Percentiles rank a stretch among this genome's conserved stretches.
Evolutionary conservation across 2,888 invertebrate species (phyloP).

Genomic region (Caradrina kadenii): DNA sequence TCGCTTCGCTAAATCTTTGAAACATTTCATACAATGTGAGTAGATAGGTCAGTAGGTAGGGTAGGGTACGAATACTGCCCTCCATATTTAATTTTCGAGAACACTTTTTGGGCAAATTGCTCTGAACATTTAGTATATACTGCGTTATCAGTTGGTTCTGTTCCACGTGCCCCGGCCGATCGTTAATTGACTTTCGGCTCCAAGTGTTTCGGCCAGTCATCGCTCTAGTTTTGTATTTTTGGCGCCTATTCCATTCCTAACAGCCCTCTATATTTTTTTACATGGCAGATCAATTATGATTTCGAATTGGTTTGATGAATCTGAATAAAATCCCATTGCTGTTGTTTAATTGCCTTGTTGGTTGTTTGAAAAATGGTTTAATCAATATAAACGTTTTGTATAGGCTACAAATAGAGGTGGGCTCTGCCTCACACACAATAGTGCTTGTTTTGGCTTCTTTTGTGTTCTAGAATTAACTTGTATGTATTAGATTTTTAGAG

Average conservation of each 20-base stretch:
- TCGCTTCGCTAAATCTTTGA: too few species aligned
- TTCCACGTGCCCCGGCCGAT: slow-evolving; percentile 81
- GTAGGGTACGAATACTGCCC: background rate
- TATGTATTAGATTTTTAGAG: slow-evolving; percentile 46
- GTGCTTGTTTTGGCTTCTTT: slow-evolving; percentile 45
- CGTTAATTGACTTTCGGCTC: slow-evolving; percentile 88
- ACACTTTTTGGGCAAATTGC: slow-evolving; percentile 27
- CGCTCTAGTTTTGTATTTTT: slow-evolving; percentile 89
- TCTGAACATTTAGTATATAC: slow-evolving; percentile 67
- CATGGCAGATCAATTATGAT: slow-evolving; percentile 90
- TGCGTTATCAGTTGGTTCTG: slow-evolving; percentile 73
- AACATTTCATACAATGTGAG: too few species aligned
- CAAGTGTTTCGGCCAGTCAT: slow-evolving; percentile 88
- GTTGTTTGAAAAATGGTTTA: slow-evolving; percentile 86
- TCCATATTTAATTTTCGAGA: background rate
- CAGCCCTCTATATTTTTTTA: slow-evolving; percentile 89
- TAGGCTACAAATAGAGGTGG: slow-evolving; percentile 69
- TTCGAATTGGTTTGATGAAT: slow-evolving; percentile 90
- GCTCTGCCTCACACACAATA: slow-evolving; percentile 57
- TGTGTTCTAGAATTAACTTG: slow-evolving; percentile 59
- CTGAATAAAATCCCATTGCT: slow-evolving; percentile 89
- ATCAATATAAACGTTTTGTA: slow-evolving; percentile 78
- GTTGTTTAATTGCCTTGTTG: slow-evolving; percentile 89
- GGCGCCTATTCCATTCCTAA: slow-evolving; percentile 88
- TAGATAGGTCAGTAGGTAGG: too few species aligned